These are phyloP conservation scores for Plagodis pulveraria DNA, from an alignment of 2,888 invertebrate genomes.

Conservation along the genomic window DNA sequence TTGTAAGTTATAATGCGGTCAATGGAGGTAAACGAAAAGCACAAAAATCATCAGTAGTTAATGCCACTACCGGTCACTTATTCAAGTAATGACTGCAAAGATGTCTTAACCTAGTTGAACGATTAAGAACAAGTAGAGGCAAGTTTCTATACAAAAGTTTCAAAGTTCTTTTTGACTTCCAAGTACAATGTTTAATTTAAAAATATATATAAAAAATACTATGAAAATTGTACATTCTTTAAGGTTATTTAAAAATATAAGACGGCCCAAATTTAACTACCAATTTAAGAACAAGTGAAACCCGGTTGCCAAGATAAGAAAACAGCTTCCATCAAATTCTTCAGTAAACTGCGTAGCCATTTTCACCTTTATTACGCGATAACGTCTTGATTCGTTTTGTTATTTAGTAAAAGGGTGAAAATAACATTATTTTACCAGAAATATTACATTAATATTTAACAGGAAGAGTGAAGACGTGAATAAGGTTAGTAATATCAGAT, in stretches of 20 bases:
- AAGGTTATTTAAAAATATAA: constrained; percentile 19
- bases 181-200: no score
- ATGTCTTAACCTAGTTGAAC: no score
- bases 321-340: constrained; percentile 8
- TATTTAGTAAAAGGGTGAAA: constrained; percentile 29
- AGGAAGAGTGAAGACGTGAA: constrained; percentile 12
- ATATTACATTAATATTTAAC: constrained; percentile 16
- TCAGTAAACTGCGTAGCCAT: constrained; percentile 24
- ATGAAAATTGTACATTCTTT: neutral
- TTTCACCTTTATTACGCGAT: constrained; percentile 32
- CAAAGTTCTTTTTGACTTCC: no score
- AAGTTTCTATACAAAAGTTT: no score
- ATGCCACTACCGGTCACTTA: no score
- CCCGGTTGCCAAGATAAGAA: constrained; percentile 27
- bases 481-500: constrained; percentile 1
- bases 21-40: no score
- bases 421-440: constrained; percentile 17
- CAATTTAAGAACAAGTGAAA: constrained; percentile 31
- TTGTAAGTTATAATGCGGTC: no score
- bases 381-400: constrained; percentile 31
- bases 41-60: no score
- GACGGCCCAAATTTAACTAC: constrained; percentile 21
- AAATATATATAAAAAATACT: no score
- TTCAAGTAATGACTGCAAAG: no score
- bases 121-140: no score